Evolutionary conservation across 2,888 invertebrate species (phyloP).

Genomic region (Anodontia alba): DNA sequence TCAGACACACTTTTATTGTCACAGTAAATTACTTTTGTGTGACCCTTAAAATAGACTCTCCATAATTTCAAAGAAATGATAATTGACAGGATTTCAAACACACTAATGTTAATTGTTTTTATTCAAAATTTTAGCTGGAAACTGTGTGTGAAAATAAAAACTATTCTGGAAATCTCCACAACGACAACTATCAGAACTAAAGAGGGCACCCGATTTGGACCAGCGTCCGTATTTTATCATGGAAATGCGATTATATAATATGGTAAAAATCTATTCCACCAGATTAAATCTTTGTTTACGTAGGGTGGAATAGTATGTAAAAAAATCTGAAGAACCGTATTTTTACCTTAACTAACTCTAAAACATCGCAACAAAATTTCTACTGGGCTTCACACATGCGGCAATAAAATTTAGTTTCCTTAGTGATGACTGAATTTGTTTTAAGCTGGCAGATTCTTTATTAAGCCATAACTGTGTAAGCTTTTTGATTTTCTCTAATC

Average conservation of each 20-base stretch:
- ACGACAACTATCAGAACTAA: not conserved
- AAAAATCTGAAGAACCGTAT: not conserved
- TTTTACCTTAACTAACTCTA: not conserved
- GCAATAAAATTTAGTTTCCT: not conserved
- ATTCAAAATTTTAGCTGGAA: no score
- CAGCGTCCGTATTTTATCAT: not conserved
- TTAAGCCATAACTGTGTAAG: not conserved
- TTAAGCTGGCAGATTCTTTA: not conserved
- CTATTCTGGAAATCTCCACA: not conserved
- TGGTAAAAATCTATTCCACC: constrained; percentile 4
- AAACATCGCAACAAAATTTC: not conserved
- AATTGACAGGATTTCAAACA: not conserved
- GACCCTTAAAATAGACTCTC: not conserved
- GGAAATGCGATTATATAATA: not conserved
- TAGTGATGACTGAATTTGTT: not conserved
- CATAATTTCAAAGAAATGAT: not conserved
- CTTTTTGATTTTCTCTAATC: not conserved
- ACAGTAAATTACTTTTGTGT: not conserved
- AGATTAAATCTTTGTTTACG: not conserved
- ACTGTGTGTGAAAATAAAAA: not conserved
- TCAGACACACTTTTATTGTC: not conserved
- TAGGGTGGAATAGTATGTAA: not conserved
- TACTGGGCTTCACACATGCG: not conserved
- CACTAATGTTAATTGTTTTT: no score
- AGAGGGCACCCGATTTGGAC: not conserved